phyloP scores from a whole-genome alignment of 1,140 invertebrate genomes.

The Lethrus apterus region DNA sequence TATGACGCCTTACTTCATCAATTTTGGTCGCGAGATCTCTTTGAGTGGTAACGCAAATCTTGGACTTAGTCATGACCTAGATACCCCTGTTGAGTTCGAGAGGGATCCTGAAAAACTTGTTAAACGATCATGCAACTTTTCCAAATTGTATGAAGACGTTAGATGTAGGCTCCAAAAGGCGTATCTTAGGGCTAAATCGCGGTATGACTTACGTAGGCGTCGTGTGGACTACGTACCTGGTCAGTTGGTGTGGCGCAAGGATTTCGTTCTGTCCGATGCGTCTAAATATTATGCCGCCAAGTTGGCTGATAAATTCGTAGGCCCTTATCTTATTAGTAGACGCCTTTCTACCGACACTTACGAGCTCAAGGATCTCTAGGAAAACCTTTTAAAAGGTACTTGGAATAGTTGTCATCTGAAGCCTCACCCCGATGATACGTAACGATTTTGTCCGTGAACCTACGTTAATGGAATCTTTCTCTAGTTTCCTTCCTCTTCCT shows the following conservation, averaged over 20 bases:
- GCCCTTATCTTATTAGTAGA: slow-evolving; percentile 3
- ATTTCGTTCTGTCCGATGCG: slow-evolving; percentile 11
- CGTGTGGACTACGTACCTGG: background rate
- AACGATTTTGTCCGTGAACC: too few relatives aligned
- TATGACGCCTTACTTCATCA: slow-evolving; percentile 24
- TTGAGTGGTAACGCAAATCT: background rate
- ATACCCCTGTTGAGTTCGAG: too few relatives aligned
- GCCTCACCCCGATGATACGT: too few relatives aligned
- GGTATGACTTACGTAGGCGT: slow-evolving; percentile 8
- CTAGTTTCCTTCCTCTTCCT: too few relatives aligned
- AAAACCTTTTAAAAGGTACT: background rate
- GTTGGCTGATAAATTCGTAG: slow-evolving; percentile 2
- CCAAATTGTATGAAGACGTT: background rate
- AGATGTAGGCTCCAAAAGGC: background rate
- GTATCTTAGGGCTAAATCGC: background rate
- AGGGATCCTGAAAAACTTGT: background rate
- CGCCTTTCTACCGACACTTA: slow-evolving; percentile 1
- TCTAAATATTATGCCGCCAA: slow-evolving; percentile 9
- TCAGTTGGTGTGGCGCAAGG: slow-evolving; percentile 9
- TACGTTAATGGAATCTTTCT: too few relatives aligned
- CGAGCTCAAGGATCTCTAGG: slow-evolving; percentile 4
- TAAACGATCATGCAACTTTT: background rate
- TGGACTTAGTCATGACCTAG: background rate
- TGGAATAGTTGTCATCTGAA: background rate
- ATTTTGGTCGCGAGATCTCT: slow-evolving; percentile 10